Base-by-base conservation (phyloP, 2,888 invertebrate genomes). In the Eupithecia insigniata region DNA sequence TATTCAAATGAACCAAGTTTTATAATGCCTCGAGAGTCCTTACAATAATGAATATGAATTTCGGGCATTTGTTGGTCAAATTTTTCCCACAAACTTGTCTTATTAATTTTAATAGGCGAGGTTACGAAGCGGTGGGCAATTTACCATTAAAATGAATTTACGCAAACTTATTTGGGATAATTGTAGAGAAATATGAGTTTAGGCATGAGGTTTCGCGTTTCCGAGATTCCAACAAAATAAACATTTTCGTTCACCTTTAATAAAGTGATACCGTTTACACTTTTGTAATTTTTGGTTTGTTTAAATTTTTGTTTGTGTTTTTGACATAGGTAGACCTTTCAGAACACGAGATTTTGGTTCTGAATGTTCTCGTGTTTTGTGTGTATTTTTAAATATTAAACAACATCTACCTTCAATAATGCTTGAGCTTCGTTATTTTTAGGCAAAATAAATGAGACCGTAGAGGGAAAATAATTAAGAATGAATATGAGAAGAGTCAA, bases 121-220 rank as follows among this genome's bases (percentile, higher is more conserved):
- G 80, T 79, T 77, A 79, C 76, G 78, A 78, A 80, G 79, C 78
- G 76, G 79, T 76, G 71, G 75, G 81, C 83, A 81, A 85, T 85
- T 85, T 84, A 71, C 80, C 84, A 82, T 81, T 62, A 78, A 85
- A 86, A 86, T 84, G 84, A 85, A 84, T 86, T 86, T 83, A 84
- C 77, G 79, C 77, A 81, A 85, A 86, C 80, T 86, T 85, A 83
- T 86, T 86, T 81, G 82, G 84, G 83, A 85, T 85, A 85, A 85
- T 85, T 85, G 84, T 79, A 73, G 78, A 80, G 83, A 84, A 85
- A 85, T 83, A 83, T 81, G 84, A 84, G 83, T 82, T 79, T 70
- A 73, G 75, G 76, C 71, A 78, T 78, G 77, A 78, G 77, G 78
- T 77, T 79, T 81, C 78, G 71, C 75, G 78, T 84, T 84, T 80